Base-by-base conservation (phyloP, 1,140 invertebrate genomes). In the Halictus rubicundus region DNA sequence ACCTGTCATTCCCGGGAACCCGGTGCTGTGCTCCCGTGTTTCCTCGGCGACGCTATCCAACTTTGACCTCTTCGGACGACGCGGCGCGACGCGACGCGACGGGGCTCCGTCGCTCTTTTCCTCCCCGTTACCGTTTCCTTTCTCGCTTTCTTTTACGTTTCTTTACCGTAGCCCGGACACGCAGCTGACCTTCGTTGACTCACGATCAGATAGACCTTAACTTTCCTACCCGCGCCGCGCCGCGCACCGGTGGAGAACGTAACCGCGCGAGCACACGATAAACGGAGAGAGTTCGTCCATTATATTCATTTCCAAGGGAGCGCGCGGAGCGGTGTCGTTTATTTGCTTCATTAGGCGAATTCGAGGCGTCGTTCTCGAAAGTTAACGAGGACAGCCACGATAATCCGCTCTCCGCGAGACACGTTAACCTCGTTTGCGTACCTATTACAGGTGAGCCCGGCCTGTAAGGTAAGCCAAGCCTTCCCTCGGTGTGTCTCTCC, bases 1-100 rank as follows among this genome's bases (percentile, higher is more conserved):
- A 90, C 87, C 88, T 90, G 88, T 88, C 86, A 79, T 71, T 64
- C 27, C 25, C 21, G 21, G 54, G 54, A 5, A n/a, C 54, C 54
- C 54, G 54, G 19, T 57, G 54, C 54, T 5, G 4, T 6, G 54
- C 49, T 27, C 59, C 9, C 39, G 32, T 59, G 61, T 66, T 72
- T 16, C 63, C 49, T 59, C 59, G 27, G 74, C 69, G 83, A 19
- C 16, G 16, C 14, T 75, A 49, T 84, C 70, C 72, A 57, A 73
- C 71, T 79, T 73, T 79, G 78, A 79, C 78, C 78, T 79, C 37
- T 60, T 52, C 70, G 21, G 16, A 52, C 19, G 69, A 4, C 60
- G 42, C 42, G 42, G 1, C 42, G 42, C 42, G 32, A 32, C 32
- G 42, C 42, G 42, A 1, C 42, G 42, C 42, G 32, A 32, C 32